Evolutionary conservation across 2,113 vertebrate genomes (phyloP), one percentile per base, ranked within the genome.

Genomic region (Pyrgilauda ruficollis): DNA sequence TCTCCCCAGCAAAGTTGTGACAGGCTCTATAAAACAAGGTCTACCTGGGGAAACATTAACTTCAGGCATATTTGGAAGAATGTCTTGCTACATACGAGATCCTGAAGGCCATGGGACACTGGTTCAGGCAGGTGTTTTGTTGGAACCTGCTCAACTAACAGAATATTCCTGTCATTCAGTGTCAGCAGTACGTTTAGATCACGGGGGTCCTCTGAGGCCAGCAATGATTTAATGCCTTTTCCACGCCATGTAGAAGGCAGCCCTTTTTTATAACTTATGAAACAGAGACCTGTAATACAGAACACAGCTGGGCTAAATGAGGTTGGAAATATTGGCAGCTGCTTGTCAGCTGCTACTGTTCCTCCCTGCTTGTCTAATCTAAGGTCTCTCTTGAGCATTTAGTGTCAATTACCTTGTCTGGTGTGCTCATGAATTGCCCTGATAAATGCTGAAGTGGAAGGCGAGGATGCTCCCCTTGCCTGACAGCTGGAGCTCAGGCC

Each of bases 221-320:
- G 35, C 35, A 72, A 14, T 23, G 30, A 72, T 46, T 70, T 43
- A 81, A 93, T 31, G 23, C 6, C 33, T 89, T 86, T 63, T 69
- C 44, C 55, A 37, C 0, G 0, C 5, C 20, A 2, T 0, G 0
- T 37, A 23, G 20, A 39, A 62, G 50, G 26, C 39, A 67, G 35
- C 1, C 1, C 30, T 53, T 62, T 37, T 28, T 59, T 59, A 24
- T 15, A 2, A 6, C 13, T 63, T 39, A 4, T 39, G 62, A 68
- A 93, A 22, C 37, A 83, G 47, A 53, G 19, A 15, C 28, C 24
- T 12, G 27, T 28, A 44, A 79, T 49, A 16, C 21, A 49, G n/a
- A 64, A 15, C 55, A 35, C 66, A 61, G 16, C 44, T 74, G 72
- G 59, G 64, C n/a, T 55, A 46, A 87, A 44, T 1, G 12, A 61